Conservation (phyloP, 2,113 vertebrate genomes). For the Spermophilus dauricus region DNA sequence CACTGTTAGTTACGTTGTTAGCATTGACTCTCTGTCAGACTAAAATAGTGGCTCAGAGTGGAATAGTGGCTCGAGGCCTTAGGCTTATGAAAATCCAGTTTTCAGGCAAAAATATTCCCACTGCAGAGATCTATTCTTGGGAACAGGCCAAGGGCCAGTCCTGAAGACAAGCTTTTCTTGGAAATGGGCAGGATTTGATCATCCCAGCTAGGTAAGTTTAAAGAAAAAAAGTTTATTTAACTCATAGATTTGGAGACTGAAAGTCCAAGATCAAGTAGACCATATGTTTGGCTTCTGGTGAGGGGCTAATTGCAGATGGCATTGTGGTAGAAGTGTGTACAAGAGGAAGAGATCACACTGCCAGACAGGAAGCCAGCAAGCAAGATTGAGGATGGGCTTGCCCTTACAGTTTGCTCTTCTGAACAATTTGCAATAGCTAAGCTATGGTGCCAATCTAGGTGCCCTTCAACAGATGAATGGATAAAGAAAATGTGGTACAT, state of each 20-base stretch:
- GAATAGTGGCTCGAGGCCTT: background rate
- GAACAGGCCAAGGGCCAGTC: background rate
- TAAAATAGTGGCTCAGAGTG: background rate
- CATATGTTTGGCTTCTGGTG: background rate
- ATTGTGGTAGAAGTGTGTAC: background rate
- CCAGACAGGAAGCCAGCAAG: background rate
- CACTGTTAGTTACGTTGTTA: background rate
- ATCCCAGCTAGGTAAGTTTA: background rate
- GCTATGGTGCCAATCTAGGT: no score
- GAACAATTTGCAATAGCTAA: no score
- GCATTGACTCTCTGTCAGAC: background rate
- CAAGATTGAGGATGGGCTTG: background rate
- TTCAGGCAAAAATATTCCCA: background rate
- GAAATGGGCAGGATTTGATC: background rate
- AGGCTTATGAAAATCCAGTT: background rate
- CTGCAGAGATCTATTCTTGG: background rate
- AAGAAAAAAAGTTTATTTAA: background rate
- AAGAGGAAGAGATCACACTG: background rate
- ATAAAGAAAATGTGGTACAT: no score
- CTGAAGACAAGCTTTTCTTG: background rate
- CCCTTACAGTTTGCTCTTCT: background rate
- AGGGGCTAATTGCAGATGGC: background rate
- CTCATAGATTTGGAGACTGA: background rate
- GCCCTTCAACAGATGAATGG: no score
- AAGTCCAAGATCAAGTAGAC: background rate